Evolutionary conservation across 2,797 vertebrate genomes (phyloP).

Genomic region (Gallinago solitaria): DNA sequence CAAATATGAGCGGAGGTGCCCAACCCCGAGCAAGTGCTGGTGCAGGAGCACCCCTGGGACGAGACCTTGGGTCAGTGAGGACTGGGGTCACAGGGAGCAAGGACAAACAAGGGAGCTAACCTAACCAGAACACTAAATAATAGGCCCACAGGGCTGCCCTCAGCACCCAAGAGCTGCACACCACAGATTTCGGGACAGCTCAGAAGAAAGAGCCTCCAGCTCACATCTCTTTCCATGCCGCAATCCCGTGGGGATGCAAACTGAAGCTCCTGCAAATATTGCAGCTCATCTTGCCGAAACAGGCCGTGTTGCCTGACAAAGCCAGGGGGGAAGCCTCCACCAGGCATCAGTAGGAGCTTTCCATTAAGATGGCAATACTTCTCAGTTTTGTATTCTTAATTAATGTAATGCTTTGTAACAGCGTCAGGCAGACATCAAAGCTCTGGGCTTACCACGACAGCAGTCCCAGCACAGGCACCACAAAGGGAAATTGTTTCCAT

Average conservation of each 20-base stretch:
- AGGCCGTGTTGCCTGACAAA: neutral
- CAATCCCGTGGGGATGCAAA: neutral
- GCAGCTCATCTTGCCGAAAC: neutral
- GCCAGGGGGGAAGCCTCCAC: neutral
- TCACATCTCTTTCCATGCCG: neutral
- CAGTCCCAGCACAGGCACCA: neutral
- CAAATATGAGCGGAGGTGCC: fast-evolving
- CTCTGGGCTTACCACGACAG: neutral
- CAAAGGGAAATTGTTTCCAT: neutral
- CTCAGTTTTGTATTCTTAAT: neutral
- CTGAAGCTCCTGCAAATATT: neutral
- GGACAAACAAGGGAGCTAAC: fast-evolving
- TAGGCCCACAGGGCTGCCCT: neutral
- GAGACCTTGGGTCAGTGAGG: fast-evolving
- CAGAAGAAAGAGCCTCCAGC: neutral
- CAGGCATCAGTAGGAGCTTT: neutral
- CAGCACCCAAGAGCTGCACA: fast-evolving
- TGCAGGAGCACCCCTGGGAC: neutral
- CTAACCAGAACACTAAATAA: neutral
- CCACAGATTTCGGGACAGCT: neutral
- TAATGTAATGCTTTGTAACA: neutral
- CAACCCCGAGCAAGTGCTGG: fast-evolving
- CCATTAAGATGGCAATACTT: neutral
- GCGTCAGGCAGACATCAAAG: neutral
- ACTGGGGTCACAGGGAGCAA: neutral